Conservation (phyloP, 2,113 vertebrate species). For the Cryptotis parvus region DNA sequence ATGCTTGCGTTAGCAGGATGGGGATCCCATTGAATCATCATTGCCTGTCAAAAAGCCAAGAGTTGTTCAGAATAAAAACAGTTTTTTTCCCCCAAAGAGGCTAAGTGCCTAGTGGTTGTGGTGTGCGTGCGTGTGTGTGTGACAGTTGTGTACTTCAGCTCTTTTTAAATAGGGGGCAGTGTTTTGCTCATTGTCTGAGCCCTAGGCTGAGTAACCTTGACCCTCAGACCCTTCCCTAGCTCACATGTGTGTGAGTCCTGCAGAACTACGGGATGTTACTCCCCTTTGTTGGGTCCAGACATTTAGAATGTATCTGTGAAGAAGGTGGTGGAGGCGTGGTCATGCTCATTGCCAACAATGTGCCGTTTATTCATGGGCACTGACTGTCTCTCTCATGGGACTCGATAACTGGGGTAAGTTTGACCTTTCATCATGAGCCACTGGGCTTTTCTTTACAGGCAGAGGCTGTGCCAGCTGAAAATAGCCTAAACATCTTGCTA, state of each 20-base stretch:
- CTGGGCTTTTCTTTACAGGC: conserved; percentile 42
- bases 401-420: conserved; percentile 15
- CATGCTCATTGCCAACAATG: conserved; percentile 61
- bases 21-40: conserved; percentile 80
- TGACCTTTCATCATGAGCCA: conserved; percentile 41
- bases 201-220: conserved; percentile 58
- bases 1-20: conserved; percentile 73
- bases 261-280: not conserved
- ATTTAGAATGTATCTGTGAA: conserved; percentile 66
- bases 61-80: conserved; percentile 76
- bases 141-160: not conserved
- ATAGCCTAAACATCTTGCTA: conserved; percentile 63
- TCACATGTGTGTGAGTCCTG: conserved; percentile 58
- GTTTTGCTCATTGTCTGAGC: conserved; percentile 52
- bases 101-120: conserved; percentile 56
- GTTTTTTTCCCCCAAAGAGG: conserved; percentile 73
- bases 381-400: conserved; percentile 44
- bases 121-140: not conserved
- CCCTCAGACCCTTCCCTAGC: not conserved
- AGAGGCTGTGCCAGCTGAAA: conserved; percentile 51
- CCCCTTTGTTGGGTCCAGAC: conserved; percentile 29
- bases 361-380: conserved; percentile 43
- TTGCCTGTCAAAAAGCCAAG: conserved; percentile 79
- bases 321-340: conserved; percentile 2
- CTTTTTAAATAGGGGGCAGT: conserved; percentile 58